A percentile compares a stretch with the other conserved stretches of the same genome.
Conservation (phyloP, 2,888 invertebrate species). For the Allolobophora icterica region DNA sequence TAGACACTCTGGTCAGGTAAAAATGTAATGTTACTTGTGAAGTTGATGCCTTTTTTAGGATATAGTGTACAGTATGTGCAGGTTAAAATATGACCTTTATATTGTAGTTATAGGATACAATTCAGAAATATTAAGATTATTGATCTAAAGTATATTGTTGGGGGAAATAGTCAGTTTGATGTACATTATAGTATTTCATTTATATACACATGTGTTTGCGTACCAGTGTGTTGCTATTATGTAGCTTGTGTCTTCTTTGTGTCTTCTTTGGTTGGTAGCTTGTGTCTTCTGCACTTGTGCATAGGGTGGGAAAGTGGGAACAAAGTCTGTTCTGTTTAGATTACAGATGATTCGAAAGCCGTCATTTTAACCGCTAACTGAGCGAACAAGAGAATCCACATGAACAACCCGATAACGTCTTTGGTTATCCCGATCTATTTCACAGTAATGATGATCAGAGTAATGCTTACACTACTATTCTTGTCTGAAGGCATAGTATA, state of each 20-base stretch:
- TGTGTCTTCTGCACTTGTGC: not conserved
- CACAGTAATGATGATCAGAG: not conserved
- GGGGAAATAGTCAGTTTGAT: not conserved
- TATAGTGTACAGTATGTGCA: too few relatives aligned
- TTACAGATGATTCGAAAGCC: not conserved
- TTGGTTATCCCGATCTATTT: not conserved
- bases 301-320: not conserved
- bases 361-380: not conserved
- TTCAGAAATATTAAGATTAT: too few relatives aligned
- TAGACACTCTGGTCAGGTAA: too few relatives aligned
- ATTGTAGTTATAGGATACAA: too few relatives aligned
- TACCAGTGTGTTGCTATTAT: not conserved
- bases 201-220: not conserved
- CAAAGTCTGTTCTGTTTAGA: slow-evolving; percentile 8
- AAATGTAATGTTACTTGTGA: too few relatives aligned
- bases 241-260: too few relatives aligned
- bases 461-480: not conserved
- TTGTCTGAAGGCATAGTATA: too few relatives aligned
- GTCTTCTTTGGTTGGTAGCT: not conserved
- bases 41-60: too few relatives aligned
- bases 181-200: not conserved
- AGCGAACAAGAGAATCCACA: not conserved
- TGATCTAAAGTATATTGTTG: not conserved
- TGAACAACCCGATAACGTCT: not conserved
- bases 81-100: too few relatives aligned